A percentile compares a stretch with the other conserved stretches of the same genome.
phyloP scores from a whole-genome alignment of 2,797 vertebrate genomes.

The Tamandua tetradactyla region DNA sequence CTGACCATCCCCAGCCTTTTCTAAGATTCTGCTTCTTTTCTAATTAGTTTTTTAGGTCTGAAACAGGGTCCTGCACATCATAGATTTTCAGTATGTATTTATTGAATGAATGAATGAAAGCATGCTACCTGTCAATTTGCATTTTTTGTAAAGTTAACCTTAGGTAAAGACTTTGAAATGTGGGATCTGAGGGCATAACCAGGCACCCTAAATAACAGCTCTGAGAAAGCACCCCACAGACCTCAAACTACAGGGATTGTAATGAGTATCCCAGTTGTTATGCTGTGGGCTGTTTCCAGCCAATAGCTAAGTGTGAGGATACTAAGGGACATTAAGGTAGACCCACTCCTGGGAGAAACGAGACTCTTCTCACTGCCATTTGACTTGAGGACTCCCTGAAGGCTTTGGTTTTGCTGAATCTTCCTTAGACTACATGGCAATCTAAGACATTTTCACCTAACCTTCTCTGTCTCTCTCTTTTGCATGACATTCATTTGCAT shows the following conservation, averaged over 20 bases:
- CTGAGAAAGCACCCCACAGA: not conserved
- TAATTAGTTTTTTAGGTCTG: not conserved
- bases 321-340: accelerated
- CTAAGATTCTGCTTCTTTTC: not conserved
- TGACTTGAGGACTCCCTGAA: not conserved
- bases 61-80: not conserved
- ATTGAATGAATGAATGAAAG: not conserved
- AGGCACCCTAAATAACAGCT: not conserved
- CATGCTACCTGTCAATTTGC: not conserved
- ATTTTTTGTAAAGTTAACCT: not conserved
- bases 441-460: not conserved
- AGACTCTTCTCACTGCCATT: not conserved
- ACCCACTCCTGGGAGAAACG: not conserved
- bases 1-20: not conserved
- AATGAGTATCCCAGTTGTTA: not conserved
- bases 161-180: not conserved
- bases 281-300: no score
- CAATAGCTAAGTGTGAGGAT: not conserved
- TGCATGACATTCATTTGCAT: not conserved
- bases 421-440: not conserved
- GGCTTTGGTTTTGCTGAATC: not conserved
- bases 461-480: not conserved
- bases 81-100: not conserved
- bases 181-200: not conserved
- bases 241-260: not conserved